Evolutionary conservation across 2,888 invertebrate genomes (phyloP), one percentile per base, ranked within the genome.

Genomic region (Yponomeuta cagnagella): DNA sequence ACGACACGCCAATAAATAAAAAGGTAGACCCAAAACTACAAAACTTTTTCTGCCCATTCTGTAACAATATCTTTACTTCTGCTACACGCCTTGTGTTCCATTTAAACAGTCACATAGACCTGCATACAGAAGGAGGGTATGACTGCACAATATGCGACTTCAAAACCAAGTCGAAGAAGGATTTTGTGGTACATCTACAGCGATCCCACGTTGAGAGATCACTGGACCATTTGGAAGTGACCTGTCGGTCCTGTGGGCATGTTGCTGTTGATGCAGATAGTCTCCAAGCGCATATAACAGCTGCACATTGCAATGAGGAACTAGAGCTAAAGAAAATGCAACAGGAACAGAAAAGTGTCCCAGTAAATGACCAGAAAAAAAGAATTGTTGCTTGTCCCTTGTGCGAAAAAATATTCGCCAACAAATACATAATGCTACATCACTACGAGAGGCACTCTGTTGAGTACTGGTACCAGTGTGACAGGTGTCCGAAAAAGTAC

Each of bases 391-490:
- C 84, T 4, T 94, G 94, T 71, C 83, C 87, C 0, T 86, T 89
- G 15, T 94, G 94, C 75, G 86, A 89, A 70, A 90, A 87, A 75
- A 84, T 80, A 1, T 93, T 93, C 76, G 82, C 85, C 71, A 85
- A 93, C 80, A 86, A 93, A 81, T 86, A 93, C 85, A 79, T 90
- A 79, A 85, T 87, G 89, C 76, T 85, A 15, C 77, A 82, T 1
- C 94, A 94, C 75, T 79, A 88, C 82, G 85, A 87, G 72, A 83
- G 77, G 1, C 92, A 93, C 74, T 82, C 82, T 6, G 77, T 78
- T 2, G 71, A 9, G 70, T 63, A 4, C 43, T 10, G 52, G n/a
- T 78, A 75, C 72, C 74, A 82, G 2, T 94, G 93, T 76, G 84
- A 85, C 9, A 80, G 80, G 6, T 94, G 94, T 75, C 80, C 82